Base-by-base conservation (phyloP, 2,888 invertebrate genomes). In the Oscheius sp. region DNA sequence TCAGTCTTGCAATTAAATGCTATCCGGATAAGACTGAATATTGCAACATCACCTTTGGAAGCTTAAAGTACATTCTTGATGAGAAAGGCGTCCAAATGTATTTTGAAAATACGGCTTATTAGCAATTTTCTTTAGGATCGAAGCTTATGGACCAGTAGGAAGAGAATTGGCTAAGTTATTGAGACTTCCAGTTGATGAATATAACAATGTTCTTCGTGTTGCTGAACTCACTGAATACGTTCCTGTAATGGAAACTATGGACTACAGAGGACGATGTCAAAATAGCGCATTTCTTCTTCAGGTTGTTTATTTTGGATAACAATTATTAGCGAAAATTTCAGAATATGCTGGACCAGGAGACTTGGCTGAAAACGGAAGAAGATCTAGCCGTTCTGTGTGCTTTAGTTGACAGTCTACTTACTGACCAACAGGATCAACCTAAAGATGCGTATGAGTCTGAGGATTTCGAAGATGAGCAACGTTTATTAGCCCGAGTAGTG, bases 1-100 rank as follows among this genome's bases (percentile, higher is more conserved):
- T 98, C 71, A 95, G 95, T 90, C 91, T 99, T 78, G 96, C 98
- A 0, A 93, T 97, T 87, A 95, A 96, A 87, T 97, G 97, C 88
- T 99, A 99, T 90, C 95, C 96, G 0, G 94, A 95, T 88, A 92
- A 94, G 86, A 93, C 95, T 18, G 94, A 95, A 89, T 97, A 96
- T 88, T 96, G 97, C 1, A 96, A 98, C 89, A 93, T 95, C 88
- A 97, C 98, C 21, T 91, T 98, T 80, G 93, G 94, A 66, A 94
- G 95, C 58, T 96, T 96, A 0, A 93, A 93, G 77, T 93, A 93
- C 89, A 94, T 96, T 82, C 95, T 98, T 88, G 93, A 93, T 61
- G 93, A 95, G 82, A 92, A 96, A 84, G 93, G 94, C 80, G 92
- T 95, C 82, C 93, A 93, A 25, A 71, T 72, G 86, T 87, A 46